phyloP scores from a whole-genome alignment of 2,888 invertebrate genomes.

The Epirrita christyi region DNA sequence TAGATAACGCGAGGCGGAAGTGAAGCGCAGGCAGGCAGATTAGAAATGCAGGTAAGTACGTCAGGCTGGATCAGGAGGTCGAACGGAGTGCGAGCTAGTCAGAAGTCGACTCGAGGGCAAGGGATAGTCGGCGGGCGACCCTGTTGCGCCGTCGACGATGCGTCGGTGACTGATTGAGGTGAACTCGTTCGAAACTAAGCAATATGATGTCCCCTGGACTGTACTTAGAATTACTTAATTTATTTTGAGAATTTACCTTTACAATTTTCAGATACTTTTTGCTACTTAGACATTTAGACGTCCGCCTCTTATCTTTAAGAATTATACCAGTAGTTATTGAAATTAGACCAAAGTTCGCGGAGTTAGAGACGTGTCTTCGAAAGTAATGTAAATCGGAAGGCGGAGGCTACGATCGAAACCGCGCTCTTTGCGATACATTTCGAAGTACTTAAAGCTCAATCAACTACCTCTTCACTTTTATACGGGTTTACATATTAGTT shows the following conservation, averaged over 20 bases:
- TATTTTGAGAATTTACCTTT: slow-evolving; percentile 82
- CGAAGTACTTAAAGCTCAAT: slow-evolving; percentile 82
- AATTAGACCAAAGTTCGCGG: slow-evolving; percentile 49
- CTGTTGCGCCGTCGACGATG: slow-evolving; percentile 59
- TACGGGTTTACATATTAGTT: slow-evolving; percentile 85
- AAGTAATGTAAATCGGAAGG: slow-evolving; percentile 38
- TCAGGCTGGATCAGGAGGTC: slow-evolving; percentile 50
- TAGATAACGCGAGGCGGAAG: slow-evolving; percentile 62
- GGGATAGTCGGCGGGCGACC: slow-evolving; percentile 56
- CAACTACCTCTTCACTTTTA: slow-evolving; percentile 84
- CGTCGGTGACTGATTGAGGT: slow-evolving; percentile 79
- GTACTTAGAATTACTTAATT: slow-evolving; percentile 83
- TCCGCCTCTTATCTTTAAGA: slow-evolving; percentile 80
- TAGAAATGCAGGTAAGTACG: slow-evolving; percentile 39
- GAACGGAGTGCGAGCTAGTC: slow-evolving; percentile 58
- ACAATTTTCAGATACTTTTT: slow-evolving; percentile 77
- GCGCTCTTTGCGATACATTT: slow-evolving; percentile 77
- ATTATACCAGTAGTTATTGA: slow-evolving; percentile 61
- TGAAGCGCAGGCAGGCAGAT: slow-evolving; percentile 42
- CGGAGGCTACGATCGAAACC: slow-evolving; percentile 57
- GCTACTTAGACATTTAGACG: slow-evolving; percentile 78
- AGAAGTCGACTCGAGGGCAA: slow-evolving; percentile 65
- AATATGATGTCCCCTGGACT: slow-evolving; percentile 81
- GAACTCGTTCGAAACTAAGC: slow-evolving; percentile 74
- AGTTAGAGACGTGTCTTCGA: slow-evolving; percentile 50